A percentile compares a stretch with the other conserved stretches of the same genome.
These are phyloP conservation scores for Hoplodrina ambigua DNA, from an alignment of 2,888 invertebrate species.

Conservation along the genomic window DNA sequence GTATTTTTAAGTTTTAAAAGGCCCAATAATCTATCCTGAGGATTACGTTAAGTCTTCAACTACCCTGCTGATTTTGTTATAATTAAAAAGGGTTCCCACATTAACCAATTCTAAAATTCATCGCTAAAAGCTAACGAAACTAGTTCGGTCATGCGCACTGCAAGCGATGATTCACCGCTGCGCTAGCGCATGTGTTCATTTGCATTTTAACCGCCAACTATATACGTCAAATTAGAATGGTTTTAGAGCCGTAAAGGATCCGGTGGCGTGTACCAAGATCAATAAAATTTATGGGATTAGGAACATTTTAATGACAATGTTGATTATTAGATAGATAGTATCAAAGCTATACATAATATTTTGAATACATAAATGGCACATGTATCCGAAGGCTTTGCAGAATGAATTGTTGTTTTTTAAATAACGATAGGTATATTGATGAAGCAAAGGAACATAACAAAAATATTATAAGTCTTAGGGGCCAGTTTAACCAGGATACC, in stretches of 20 bases:
- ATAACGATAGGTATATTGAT: background rate
- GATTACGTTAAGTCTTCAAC: background rate
- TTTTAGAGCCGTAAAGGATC: slow-evolving; percentile 47
- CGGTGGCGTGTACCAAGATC: background rate
- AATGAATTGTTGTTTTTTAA: too few species aligned
- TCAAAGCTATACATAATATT: background rate
- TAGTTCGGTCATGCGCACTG: slow-evolving; percentile 24
- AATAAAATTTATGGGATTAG: slow-evolving; percentile 21
- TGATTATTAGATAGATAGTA: background rate
- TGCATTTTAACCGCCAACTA: slow-evolving; percentile 58
- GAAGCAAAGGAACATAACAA: background rate
- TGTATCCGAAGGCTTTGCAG: background rate
- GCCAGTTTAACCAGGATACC: too few species aligned
- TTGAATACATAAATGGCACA: background rate
- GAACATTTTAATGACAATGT: slow-evolving; percentile 1
- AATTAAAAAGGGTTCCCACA: background rate
- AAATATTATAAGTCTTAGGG: background rate
- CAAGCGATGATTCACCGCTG: slow-evolving; percentile 51
- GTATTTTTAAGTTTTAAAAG: too few species aligned
- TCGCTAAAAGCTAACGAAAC: slow-evolving; percentile 10
- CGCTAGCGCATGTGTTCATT: slow-evolving; percentile 50
- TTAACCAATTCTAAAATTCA: slow-evolving; percentile 2
- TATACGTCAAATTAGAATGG: slow-evolving; percentile 38
- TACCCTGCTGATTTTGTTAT: background rate
- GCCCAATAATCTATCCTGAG: too few species aligned